A percentile compares a stretch with the other conserved stretches of the same genome.
phyloP scores from a whole-genome alignment of 2,113 vertebrate species.

The Rhipidura dahli region DNA sequence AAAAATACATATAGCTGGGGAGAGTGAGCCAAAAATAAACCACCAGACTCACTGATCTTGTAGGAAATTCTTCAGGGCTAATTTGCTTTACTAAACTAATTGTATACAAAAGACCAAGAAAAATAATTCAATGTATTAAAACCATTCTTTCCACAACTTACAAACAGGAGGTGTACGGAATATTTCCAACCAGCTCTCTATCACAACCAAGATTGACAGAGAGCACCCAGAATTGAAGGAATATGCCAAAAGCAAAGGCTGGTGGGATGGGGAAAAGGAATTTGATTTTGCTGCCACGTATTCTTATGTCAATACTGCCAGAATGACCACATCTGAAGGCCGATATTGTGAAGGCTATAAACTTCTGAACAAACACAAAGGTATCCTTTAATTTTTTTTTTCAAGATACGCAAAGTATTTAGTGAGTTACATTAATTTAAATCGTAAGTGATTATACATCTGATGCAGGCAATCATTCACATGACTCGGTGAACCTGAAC shows the following conservation, averaged over 20 bases:
- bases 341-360: constrained; percentile 88
- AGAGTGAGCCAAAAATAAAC: background rate
- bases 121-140: background rate
- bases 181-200: constrained; percentile 93
- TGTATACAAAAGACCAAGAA: background rate
- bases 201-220: constrained; percentile 89
- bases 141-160: background rate
- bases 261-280: constrained; percentile 88
- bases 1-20: background rate
- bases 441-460: background rate
- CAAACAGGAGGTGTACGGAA: constrained; percentile 83
- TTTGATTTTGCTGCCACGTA: constrained; percentile 89
- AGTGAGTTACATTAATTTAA: background rate
- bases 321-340: constrained; percentile 80
- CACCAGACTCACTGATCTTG: background rate
- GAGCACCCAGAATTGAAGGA: constrained; percentile 84
- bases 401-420: background rate
- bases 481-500: background rate
- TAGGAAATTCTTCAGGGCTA: background rate
- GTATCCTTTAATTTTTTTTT: constrained; percentile 61
- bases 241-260: constrained; percentile 82
- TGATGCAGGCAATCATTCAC: background rate
- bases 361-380: constrained; percentile 83
- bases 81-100: background rate
- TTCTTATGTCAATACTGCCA: constrained; percentile 82